Conservation (phyloP, 2,888 invertebrate species). For the Aquatica leii region DNA sequence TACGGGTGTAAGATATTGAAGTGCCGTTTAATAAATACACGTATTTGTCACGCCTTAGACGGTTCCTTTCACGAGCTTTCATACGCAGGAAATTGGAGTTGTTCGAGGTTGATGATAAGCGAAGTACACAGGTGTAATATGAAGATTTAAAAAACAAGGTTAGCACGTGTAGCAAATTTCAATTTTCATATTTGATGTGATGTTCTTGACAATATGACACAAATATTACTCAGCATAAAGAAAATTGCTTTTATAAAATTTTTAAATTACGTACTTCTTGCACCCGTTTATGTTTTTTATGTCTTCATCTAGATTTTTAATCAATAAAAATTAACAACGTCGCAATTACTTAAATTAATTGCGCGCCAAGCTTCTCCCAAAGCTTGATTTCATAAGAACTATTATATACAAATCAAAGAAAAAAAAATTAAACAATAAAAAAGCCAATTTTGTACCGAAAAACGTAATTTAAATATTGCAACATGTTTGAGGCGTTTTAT, state of each 20-base stretch:
- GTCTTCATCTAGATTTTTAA: too few species aligned
- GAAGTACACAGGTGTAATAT: conserved; percentile 9
- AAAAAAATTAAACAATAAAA: too few species aligned
- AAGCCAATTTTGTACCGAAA: too few species aligned
- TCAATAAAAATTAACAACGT: too few species aligned
- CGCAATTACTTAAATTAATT: too few species aligned
- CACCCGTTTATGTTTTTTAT: too few species aligned
- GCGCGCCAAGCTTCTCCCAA: too few species aligned
- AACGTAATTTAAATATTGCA: too few species aligned
- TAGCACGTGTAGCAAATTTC: conserved; percentile 12
- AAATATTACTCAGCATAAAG: neutral
- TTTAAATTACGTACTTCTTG: too few species aligned
- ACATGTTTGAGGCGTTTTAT: too few species aligned
- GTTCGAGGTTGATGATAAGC: conserved; percentile 14
- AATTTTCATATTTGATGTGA: conserved; percentile 11
- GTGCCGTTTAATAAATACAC: conserved; percentile 12
- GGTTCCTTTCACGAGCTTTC: conserved; percentile 16
- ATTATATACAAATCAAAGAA: too few species aligned
- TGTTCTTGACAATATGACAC: conserved; percentile 8
- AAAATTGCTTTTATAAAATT: conserved; percentile 4
- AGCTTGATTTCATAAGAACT: too few species aligned
- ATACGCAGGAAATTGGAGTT: conserved; percentile 20
- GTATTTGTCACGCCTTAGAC: conserved; percentile 20
- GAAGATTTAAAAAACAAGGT: conserved; percentile 14
- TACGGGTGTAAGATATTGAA: neutral